Evolutionary conservation across 2,113 vertebrate species (phyloP).

Genomic region (Gila orcuttii): DNA sequence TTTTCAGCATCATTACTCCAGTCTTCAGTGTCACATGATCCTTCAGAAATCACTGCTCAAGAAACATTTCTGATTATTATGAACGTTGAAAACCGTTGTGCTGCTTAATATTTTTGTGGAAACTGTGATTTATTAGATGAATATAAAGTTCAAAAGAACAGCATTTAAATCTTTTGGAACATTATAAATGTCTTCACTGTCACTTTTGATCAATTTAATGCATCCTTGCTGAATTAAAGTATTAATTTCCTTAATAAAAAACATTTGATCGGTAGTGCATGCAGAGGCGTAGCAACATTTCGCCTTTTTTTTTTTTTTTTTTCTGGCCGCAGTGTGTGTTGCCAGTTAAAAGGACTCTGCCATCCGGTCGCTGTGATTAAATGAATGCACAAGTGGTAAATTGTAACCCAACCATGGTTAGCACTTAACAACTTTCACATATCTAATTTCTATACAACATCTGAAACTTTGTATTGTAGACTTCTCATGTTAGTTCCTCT

Average conservation of each 20-base stretch:
- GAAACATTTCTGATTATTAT: not conserved
- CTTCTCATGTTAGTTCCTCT: not conserved
- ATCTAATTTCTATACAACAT: not conserved
- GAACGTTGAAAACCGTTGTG: not conserved
- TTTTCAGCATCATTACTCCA: not conserved
- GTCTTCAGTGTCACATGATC: not conserved
- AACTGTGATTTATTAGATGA: not conserved
- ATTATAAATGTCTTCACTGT: not conserved
- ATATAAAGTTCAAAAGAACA: not conserved
- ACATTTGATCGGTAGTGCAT: not conserved
- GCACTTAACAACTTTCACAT: not conserved
- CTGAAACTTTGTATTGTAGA: not conserved
- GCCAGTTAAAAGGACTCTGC: not conserved
- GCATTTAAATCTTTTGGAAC: not conserved
- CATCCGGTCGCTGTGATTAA: not conserved
- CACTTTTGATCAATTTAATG: not conserved
- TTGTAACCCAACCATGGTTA: not conserved
- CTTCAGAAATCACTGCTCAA: not conserved
- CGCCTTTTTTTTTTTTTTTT: not conserved
- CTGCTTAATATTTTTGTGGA: too few relatives aligned
- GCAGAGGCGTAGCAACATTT: not conserved
- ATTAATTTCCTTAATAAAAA: not conserved
- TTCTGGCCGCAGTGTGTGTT: not conserved
- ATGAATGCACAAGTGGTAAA: not conserved
- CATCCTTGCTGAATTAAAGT: not conserved